Percentiles rank a stretch among this genome's conserved stretches.
Conservation (phyloP, 2,888 invertebrate genomes). For the Melipona bicolor region DNA sequence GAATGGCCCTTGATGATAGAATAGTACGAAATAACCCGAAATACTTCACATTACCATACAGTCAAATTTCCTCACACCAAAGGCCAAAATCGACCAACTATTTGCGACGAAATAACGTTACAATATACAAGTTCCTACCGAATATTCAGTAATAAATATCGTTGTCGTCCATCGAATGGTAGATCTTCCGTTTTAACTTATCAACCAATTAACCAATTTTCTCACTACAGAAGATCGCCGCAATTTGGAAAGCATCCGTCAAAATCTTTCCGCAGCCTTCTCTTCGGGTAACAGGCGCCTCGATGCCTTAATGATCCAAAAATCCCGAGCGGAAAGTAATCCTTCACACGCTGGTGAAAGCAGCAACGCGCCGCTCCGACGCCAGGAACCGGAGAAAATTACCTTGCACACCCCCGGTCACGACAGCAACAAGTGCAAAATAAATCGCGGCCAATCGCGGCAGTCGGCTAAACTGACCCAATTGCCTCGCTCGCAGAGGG, state of each 20-base stretch:
- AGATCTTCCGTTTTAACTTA: too few relatives aligned
- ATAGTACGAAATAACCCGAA: neutral
- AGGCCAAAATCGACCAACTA: neutral
- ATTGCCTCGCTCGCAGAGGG: slow-evolving; percentile 4
- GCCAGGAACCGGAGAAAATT: neutral
- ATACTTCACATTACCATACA: neutral
- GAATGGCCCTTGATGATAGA: too few relatives aligned
- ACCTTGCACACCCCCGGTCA: neutral
- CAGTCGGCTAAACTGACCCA: slow-evolving; percentile 10
- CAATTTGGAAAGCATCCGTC: neutral
- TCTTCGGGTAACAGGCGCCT: too few relatives aligned
- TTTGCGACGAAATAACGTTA: too few relatives aligned
- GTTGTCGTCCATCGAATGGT: too few relatives aligned
- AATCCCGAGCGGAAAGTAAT: neutral
- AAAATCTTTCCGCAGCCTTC: too few relatives aligned
- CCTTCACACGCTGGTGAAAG: neutral
- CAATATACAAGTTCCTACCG: too few relatives aligned
- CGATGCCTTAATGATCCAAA: neutral
- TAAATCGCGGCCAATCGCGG: slow-evolving; percentile 8
- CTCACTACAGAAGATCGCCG: neutral
- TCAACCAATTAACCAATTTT: neutral
- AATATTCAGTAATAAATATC: too few relatives aligned
- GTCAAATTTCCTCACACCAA: neutral
- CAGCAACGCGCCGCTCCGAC: neutral
- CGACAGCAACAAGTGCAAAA: slow-evolving; percentile 32